Percentiles rank a stretch among this genome's conserved stretches.
phyloP scores from a whole-genome alignment of 2,888 invertebrate genomes.

The Dolichopus griseipennis region DNA sequence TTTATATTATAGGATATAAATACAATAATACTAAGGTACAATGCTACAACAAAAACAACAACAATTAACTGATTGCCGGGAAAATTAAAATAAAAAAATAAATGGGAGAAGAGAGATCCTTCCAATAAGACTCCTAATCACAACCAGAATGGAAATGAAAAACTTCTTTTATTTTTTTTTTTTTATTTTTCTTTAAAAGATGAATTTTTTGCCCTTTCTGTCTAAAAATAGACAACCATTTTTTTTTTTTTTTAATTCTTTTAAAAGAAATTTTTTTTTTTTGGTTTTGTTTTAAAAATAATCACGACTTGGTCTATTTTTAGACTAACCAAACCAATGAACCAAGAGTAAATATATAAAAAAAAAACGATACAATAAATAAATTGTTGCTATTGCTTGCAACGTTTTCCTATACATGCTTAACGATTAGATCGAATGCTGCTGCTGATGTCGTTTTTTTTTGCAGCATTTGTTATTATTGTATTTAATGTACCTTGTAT shows the following conservation, averaged over 20 bases:
- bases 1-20: too few species aligned
- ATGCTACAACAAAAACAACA: too few species aligned
- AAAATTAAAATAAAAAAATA: too few species aligned
- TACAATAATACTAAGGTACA: too few species aligned
- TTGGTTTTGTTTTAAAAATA: background rate
- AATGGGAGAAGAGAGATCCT: background rate
- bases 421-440: background rate
- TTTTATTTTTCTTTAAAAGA: background rate
- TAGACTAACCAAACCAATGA: background rate
- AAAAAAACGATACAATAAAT: too few species aligned
- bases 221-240: background rate
- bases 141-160: background rate
- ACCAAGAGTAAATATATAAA: too few species aligned
- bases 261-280: too few species aligned
- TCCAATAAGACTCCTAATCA: too few species aligned
- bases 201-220: background rate
- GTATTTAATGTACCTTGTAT: too few species aligned
- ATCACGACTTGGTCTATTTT: slow-evolving; percentile 6
- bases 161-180: background rate
- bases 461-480: too few species aligned
- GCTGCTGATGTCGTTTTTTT: background rate
- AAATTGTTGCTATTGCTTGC: background rate
- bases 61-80: too few species aligned
- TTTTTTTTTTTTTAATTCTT: background rate
- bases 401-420: background rate